Evolutionary conservation across 2,888 invertebrate species (phyloP).

Genomic region (Trachelus iudaicus): DNA sequence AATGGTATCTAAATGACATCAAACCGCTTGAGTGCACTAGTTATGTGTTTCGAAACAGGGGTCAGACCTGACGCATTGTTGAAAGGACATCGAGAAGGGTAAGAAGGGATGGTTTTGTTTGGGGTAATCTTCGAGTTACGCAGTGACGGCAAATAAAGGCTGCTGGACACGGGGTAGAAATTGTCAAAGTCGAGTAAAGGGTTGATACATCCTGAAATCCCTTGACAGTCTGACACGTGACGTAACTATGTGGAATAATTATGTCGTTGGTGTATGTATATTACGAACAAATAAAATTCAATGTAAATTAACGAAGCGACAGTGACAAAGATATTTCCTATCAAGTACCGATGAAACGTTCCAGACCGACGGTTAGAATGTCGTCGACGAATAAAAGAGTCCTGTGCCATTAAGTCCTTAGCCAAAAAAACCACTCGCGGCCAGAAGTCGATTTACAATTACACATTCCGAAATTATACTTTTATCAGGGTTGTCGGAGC

Average conservation of each 20-base stretch:
- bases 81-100: not conserved
- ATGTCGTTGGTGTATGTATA: not conserved
- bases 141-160: not conserved
- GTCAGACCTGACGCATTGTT: not conserved
- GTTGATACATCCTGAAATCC: not conserved
- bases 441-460: constrained; percentile 2
- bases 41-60: not conserved
- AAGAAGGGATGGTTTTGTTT: not conserved
- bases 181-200: not conserved
- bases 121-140: not conserved
- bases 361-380: not conserved
- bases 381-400: not conserved
- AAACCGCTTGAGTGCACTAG: not conserved
- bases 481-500: not conserved
- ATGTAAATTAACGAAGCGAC: not conserved
- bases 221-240: not conserved
- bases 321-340: not conserved
- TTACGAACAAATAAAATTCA: too few species aligned
- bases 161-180: not conserved
- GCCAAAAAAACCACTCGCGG: not conserved
- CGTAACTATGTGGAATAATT: not conserved
- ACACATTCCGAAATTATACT: not conserved
- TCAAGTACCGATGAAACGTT: not conserved
- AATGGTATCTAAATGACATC: not conserved
- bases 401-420: not conserved